Percentiles rank a stretch among this genome's conserved stretches.
phyloP scores from a whole-genome alignment of 2,113 vertebrate genomes.

The Rhagologus leucostigma region DNA sequence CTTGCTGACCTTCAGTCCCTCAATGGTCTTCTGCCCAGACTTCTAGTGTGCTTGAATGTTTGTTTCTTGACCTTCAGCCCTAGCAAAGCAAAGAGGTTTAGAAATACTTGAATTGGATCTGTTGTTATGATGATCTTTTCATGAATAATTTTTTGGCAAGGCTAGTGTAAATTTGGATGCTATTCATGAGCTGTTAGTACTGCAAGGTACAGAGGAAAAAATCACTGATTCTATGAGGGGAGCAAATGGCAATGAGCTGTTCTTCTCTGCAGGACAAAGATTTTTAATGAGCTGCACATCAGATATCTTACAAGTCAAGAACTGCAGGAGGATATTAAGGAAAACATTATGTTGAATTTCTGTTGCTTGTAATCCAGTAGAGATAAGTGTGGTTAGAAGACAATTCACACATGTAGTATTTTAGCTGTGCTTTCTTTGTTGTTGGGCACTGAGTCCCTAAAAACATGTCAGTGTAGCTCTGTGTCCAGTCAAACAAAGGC shows the following conservation, averaged over 20 bases:
- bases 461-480: not conserved
- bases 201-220: constrained; percentile 22
- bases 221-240: not conserved
- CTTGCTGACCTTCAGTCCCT: constrained; percentile 31
- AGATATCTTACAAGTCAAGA: not conserved
- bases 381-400: not conserved
- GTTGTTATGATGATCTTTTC: constrained; percentile 21
- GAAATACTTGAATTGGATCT: constrained; percentile 24
- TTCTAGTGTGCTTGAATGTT: not conserved
- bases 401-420: not conserved
- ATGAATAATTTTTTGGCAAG: constrained; percentile 32
- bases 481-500: not conserved
- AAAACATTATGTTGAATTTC: not conserved
- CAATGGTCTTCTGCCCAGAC: not conserved
- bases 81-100: constrained; percentile 13
- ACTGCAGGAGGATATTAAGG: not conserved
- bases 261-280: not conserved
- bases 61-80: constrained; percentile 40
- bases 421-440: not conserved
- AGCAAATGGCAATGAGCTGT: not conserved
- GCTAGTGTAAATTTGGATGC: constrained; percentile 18
- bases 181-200: not conserved
- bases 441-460: not conserved
- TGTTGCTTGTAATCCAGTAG: not conserved
- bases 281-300: not conserved